A percentile compares a stretch with the other conserved stretches of the same genome.
These are phyloP conservation scores for Oligia strigilis DNA, from an alignment of 2,888 invertebrate species.

Conservation along the genomic window DNA sequence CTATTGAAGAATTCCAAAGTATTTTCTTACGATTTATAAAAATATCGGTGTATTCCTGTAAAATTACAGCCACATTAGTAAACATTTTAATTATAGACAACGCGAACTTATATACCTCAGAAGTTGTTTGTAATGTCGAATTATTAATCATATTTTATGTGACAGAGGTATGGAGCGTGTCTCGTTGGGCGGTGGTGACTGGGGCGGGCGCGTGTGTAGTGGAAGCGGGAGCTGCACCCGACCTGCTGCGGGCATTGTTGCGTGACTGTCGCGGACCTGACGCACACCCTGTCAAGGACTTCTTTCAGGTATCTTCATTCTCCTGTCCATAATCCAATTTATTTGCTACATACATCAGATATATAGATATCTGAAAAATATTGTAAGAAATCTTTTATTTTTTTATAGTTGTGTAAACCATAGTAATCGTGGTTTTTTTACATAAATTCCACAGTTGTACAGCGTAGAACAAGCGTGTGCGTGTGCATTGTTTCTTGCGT, in stretches of 20 bases:
- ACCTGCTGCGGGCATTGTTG: constrained; percentile 95
- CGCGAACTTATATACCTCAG: background rate
- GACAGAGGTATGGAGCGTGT: constrained; percentile 83
- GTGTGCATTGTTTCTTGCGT: constrained; percentile 96
- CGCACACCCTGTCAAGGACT: constrained; percentile 95
- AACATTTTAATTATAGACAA: background rate
- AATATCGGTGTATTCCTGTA: background rate
- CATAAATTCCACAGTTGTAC: constrained; percentile 85
- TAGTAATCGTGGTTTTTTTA: background rate
- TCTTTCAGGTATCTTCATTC: constrained; percentile 92
- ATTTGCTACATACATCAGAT: background rate
- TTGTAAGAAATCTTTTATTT: background rate
- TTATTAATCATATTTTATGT: background rate
- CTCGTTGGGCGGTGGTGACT: constrained; percentile 95
- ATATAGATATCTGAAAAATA: background rate
- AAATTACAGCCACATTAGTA: background rate
- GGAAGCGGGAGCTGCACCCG: constrained; percentile 96
- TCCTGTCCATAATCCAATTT: no score
- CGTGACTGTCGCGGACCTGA: constrained; percentile 96
- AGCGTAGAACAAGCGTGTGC: constrained; percentile 97
- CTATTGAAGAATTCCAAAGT: background rate
- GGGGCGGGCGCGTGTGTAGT: constrained; percentile 97
- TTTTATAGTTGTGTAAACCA: background rate
- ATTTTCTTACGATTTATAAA: background rate
- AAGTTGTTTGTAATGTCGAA: background rate